Evolutionary conservation across 2,113 vertebrate genomes (phyloP), one percentile per base, ranked within the genome.

Genomic region (Ovis canadensis): DNA sequence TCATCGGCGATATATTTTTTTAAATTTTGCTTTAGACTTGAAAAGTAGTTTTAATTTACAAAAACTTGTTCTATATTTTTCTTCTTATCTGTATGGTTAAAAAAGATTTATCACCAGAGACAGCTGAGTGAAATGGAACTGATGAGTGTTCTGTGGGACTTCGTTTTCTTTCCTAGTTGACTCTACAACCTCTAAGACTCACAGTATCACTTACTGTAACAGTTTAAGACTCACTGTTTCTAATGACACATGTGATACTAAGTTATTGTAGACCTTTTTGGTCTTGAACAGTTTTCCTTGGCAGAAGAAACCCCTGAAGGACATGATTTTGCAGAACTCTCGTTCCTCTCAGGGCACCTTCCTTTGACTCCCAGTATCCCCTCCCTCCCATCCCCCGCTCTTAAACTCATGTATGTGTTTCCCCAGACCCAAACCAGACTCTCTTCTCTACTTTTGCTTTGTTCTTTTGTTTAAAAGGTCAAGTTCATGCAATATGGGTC

Each of bases 401-500:
- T 15, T 4, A 14, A 31, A 50, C 57, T 10, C 23, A 0, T 0
- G 12, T 4, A 5, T 13, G 21, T 5, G 6, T 25, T 0, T 0
- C 2, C 64, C 25, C 91, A 92, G 5, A 6, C 80, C 40, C 92
- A 19, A 1, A 45, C 27, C 43, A 74, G 85, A 40, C 71, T 23
- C 40, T 25, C 25, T 25, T 40, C 54, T 84, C 2, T 50, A 43
- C 40, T 25, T 55, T 25, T 81, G 59, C 19, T 81, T 77, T 48
- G 45, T 50, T 57, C 15, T 40, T 89, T 25, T 71, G 33, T 88
- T 83, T 81, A 90, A 71, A 89, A 59, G 60, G 36, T 31, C 25
- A 80, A n/a, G 9, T 40, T 52, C 48, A 50, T 81, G 17, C 40
- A 11, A 16, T 54, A 13, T 23, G 27, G 40, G 4, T 45, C 40